A percentile compares a stretch with the other conserved stretches of the same genome.
These are phyloP conservation scores for Whitmania pigra DNA, from an alignment of 1,140 invertebrate genomes.

Conservation along the genomic window DNA sequence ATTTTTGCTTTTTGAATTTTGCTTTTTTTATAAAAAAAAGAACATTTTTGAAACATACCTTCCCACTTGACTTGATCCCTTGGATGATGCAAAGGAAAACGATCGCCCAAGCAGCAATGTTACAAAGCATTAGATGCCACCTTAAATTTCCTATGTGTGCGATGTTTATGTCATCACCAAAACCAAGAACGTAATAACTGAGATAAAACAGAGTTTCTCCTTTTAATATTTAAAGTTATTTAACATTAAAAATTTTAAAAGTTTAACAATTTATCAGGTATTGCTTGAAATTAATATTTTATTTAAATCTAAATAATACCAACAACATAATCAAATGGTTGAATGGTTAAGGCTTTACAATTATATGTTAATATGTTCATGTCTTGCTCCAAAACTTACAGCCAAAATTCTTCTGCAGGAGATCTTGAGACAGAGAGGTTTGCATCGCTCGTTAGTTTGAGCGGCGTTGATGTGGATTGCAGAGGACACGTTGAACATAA, in stretches of 20 bases:
- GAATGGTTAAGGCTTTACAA: too few relatives aligned
- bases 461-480: too few relatives aligned
- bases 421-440: not conserved
- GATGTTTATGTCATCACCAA: slow-evolving; percentile 15
- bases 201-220: not conserved
- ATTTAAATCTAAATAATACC: too few relatives aligned
- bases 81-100: slow-evolving; percentile 67
- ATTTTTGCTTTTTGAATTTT: too few relatives aligned
- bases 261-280: too few relatives aligned
- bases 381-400: not conserved
- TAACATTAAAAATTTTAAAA: too few relatives aligned
- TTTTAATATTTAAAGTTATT: not conserved
- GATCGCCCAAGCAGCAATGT: slow-evolving; percentile 73
- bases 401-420: slow-evolving; percentile 59
- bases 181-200: slow-evolving; percentile 21
- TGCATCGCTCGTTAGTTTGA: too few relatives aligned
- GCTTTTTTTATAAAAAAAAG: not conserved
- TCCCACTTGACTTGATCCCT: slow-evolving; percentile 24
- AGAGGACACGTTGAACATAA: too few relatives aligned
- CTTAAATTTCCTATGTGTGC: slow-evolving; percentile 17
- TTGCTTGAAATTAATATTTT: too few relatives aligned
- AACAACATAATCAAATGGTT: too few relatives aligned
- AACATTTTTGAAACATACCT: slow-evolving; percentile 5
- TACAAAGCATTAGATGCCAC: slow-evolving; percentile 68
- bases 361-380: too few relatives aligned